Evolutionary conservation across 2,797 vertebrate species (phyloP).

Genomic region (Carcharodon carcharias): DNA sequence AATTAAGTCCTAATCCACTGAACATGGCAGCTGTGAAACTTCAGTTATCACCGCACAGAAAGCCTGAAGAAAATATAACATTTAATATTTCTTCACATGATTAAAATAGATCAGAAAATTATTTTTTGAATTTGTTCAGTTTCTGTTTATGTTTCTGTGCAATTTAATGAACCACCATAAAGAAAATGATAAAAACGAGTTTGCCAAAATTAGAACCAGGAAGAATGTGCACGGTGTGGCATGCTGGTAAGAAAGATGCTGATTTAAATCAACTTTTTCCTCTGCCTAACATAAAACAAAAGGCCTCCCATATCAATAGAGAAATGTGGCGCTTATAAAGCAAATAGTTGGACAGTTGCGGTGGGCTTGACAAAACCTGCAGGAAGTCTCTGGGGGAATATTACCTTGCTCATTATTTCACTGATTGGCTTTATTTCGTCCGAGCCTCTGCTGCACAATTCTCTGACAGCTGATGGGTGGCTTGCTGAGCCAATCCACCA

Average conservation of each 20-base stretch:
- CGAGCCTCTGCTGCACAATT: slow-evolving; percentile 35
- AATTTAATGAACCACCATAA: background rate
- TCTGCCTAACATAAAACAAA: slow-evolving; percentile 15
- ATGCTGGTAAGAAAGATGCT: background rate
- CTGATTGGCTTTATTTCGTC: slow-evolving; percentile 38
- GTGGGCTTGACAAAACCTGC: slow-evolving; percentile 37
- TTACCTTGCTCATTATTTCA: slow-evolving; percentile 38
- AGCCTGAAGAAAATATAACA: background rate
- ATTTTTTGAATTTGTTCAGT: background rate
- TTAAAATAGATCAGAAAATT: slow-evolving; percentile 12
- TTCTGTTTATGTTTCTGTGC: no score
- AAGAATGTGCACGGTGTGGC: background rate
- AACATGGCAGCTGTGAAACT: background rate
- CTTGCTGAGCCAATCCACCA: slow-evolving; percentile 38
- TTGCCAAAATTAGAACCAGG: background rate
- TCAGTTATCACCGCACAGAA: background rate
- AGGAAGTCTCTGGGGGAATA: slow-evolving; percentile 37
- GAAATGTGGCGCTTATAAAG: slow-evolving; percentile 29
- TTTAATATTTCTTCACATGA: slow-evolving; percentile 19
- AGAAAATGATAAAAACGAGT: background rate
- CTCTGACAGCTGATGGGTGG: slow-evolving; percentile 37
- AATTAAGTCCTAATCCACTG: background rate
- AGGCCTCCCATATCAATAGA: slow-evolving; percentile 31
- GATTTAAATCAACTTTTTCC: slow-evolving; percentile 23
- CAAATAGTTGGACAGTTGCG: slow-evolving; percentile 36